Conservation (phyloP, 2,797 vertebrate genomes). For the Microchirus variegatus region DNA sequence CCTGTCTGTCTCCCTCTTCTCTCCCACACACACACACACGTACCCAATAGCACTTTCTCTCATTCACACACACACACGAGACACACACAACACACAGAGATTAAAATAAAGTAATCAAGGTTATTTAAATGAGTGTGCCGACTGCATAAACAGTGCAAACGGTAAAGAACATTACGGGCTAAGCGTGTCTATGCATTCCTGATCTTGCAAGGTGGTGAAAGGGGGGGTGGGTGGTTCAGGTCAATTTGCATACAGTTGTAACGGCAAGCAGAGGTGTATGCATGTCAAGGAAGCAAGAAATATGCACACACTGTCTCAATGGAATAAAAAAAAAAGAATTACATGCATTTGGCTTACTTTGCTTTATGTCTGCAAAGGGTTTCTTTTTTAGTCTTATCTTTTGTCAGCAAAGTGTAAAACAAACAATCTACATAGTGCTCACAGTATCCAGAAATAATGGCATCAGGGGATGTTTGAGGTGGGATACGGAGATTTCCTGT, state of each 20-base stretch:
- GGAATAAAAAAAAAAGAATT: conserved; percentile 14
- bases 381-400: conserved; percentile 3
- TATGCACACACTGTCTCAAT: conserved; percentile 1
- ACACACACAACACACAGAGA: conserved; percentile 21
- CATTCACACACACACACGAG: conserved; percentile 10
- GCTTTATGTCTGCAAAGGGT: conserved; percentile 22
- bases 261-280: conserved; percentile 23
- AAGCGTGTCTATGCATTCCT: conserved; percentile 58
- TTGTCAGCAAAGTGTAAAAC: conserved; percentile 10
- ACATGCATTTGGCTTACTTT: conserved; percentile 6
- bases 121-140: conserved; percentile 77
- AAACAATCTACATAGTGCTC: conserved; percentile 21
- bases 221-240: conserved; percentile 46
- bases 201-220: conserved; percentile 49
- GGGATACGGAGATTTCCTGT: conserved; percentile 46
- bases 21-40: conserved; percentile 37
- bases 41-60: not conserved
- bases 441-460: conserved; percentile 13
- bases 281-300: conserved; percentile 25
- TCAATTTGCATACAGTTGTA: conserved; percentile 48
- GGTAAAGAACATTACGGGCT: conserved; percentile 58
- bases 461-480: conserved; percentile 21
- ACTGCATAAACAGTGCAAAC: conserved; percentile 68
- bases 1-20: conserved; percentile 30
- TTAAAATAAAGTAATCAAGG: conserved; percentile 76